phyloP scores from a whole-genome alignment of 2,888 invertebrate genomes.

The Matsumyia berberina region DNA sequence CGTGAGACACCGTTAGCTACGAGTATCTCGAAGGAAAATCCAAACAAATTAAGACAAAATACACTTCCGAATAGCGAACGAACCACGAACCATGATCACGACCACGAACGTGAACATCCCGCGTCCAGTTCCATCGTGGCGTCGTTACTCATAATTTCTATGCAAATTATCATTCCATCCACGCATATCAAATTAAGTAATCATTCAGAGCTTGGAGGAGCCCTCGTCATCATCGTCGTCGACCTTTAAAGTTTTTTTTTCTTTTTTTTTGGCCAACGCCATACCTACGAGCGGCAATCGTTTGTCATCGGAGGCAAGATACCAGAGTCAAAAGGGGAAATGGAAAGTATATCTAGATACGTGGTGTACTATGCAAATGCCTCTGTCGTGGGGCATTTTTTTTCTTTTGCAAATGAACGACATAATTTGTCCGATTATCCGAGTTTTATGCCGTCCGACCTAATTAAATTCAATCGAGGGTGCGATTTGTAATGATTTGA shows the following conservation, averaged over 20 bases:
- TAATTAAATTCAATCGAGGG: conserved; percentile 57
- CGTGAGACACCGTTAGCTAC: conserved; percentile 8
- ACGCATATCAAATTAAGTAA: conserved; percentile 71
- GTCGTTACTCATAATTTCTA: conserved; percentile 62
- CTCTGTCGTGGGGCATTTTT: conserved; percentile 47
- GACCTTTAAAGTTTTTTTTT: conserved; percentile 58
- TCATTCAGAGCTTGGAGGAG: conserved; percentile 27
- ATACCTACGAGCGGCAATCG: conserved; percentile 40
- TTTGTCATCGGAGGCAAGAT: conserved; percentile 51
- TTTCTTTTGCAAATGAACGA: conserved; percentile 2
- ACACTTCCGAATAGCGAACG: conserved; percentile 51
- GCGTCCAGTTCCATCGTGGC: background rate
- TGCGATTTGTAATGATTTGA: conserved; percentile 50
- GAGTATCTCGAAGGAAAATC: background rate
- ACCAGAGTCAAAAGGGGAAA: conserved; percentile 22
- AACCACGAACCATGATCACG: conserved; percentile 3
- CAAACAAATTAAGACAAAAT: conserved; percentile 59
- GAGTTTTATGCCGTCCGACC: background rate
- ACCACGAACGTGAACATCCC: background rate
- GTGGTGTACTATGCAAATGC: conserved; percentile 60
- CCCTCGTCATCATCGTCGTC: conserved; percentile 25
- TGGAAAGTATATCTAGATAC: conserved; percentile 54
- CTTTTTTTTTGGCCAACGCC: conserved; percentile 1
- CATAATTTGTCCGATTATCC: conserved; percentile 17
- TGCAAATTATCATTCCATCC: conserved; percentile 69